phyloP scores from a whole-genome alignment of 2,888 invertebrate genomes.

The Xanthorhoe designata region DNA sequence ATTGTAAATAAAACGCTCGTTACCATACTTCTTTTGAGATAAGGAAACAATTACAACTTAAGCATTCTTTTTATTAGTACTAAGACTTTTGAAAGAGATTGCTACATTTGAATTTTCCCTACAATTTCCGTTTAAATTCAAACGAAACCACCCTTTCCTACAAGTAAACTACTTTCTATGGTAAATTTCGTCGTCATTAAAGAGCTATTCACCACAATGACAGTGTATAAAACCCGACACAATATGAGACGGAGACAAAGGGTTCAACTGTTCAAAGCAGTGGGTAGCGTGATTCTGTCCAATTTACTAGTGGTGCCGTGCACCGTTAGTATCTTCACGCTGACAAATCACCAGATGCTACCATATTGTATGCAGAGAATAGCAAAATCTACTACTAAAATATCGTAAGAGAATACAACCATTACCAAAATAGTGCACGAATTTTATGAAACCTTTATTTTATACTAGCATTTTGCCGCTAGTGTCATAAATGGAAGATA shows the following conservation, averaged over 20 bases:
- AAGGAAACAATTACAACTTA: background rate
- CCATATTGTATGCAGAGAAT: slow-evolving; percentile 59
- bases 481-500: slow-evolving; percentile 7
- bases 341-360: slow-evolving; percentile 71
- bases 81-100: no score
- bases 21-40: background rate
- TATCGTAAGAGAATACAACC: slow-evolving; percentile 21
- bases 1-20: background rate
- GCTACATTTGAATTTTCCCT: background rate
- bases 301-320: slow-evolving; percentile 73
- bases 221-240: slow-evolving; percentile 48
- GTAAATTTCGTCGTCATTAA: slow-evolving; percentile 32
- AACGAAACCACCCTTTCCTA: slow-evolving; percentile 14
- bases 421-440: slow-evolving; percentile 16
- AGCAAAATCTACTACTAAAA: slow-evolving; percentile 42
- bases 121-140: background rate
- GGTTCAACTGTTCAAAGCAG: slow-evolving; percentile 64
- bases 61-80: no score
- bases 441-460: slow-evolving; percentile 6
- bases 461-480: background rate
- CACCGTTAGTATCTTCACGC: slow-evolving; percentile 72
- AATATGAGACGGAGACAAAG: slow-evolving; percentile 62
- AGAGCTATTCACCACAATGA: slow-evolving; percentile 34
- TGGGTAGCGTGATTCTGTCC: slow-evolving; percentile 77
- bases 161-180: slow-evolving; percentile 22